phyloP scores from a whole-genome alignment of 2,888 invertebrate genomes.

The Cantharis lateralis region DNA sequence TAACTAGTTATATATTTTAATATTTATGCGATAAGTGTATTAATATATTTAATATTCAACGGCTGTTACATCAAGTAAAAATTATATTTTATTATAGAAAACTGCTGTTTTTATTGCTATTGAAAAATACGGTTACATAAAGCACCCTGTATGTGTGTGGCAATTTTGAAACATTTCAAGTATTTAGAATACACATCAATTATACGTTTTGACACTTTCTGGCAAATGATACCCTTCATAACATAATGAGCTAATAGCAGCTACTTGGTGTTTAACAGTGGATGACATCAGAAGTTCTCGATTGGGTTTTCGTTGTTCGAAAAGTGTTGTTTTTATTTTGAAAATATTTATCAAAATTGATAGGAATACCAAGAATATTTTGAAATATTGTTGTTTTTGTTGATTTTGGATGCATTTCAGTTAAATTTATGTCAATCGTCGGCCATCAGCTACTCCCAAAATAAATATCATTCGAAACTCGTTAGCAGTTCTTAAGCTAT shows the following conservation, averaged over 20 bases:
- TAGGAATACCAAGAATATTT: neutral
- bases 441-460: slow-evolving; percentile 9
- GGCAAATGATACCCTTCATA: neutral
- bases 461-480: slow-evolving; percentile 30
- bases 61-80: slow-evolving; percentile 25
- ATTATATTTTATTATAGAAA: slow-evolving; percentile 26
- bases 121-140: neutral
- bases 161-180: neutral
- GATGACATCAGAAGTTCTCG: neutral
- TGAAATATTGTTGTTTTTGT: slow-evolving; percentile 7
- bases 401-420: slow-evolving; percentile 22
- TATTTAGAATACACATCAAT: slow-evolving; percentile 1
- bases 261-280: neutral
- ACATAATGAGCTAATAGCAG: neutral
- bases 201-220: neutral
- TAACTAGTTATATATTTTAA: slow-evolving; percentile 1
- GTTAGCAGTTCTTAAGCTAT: slow-evolving; percentile 8
- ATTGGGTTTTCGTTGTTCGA: neutral
- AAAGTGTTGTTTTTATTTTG: neutral
- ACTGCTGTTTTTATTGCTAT: neutral
- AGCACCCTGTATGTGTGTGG: neutral
- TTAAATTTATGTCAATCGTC: slow-evolving; percentile 24
- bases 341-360: neutral
- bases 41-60: slow-evolving; percentile 15
- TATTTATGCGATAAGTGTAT: slow-evolving; percentile 2